A percentile compares a stretch with the other conserved stretches of the same genome.
Evolutionary conservation across 2,797 vertebrate genomes (phyloP).

Genomic region (Sphaeramia orbicularis): DNA sequence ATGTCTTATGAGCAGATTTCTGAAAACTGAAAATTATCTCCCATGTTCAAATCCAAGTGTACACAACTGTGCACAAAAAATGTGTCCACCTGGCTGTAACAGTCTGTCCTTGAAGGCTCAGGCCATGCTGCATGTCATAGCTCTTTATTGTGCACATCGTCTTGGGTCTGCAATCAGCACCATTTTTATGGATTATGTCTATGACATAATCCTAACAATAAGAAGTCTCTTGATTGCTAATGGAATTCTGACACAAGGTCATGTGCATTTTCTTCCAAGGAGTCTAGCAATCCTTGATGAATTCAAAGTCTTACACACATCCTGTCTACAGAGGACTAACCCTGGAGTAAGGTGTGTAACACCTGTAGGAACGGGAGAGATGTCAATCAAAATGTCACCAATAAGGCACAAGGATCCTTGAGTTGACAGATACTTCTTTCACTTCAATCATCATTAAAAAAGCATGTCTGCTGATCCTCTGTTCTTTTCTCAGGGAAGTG

Average conservation of each 20-base stretch:
- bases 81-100: slow-evolving; percentile 12
- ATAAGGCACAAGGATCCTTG: slow-evolving; percentile 14
- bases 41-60: slow-evolving; percentile 36
- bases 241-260: slow-evolving; percentile 11
- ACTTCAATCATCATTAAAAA: slow-evolving; percentile 21
- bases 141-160: slow-evolving; percentile 31
- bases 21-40: slow-evolving; percentile 19
- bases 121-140: slow-evolving; percentile 6
- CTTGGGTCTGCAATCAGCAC: slow-evolving; percentile 13
- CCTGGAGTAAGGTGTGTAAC: neutral
- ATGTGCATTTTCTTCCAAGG: slow-evolving; percentile 20
- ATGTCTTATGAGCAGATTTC: slow-evolving; percentile 26
- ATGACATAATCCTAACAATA: neutral
- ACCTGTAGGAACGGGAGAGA: slow-evolving; percentile 9
- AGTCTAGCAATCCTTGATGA: slow-evolving; percentile 23
- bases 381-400: neutral
- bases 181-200: slow-evolving; percentile 10
- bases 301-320: slow-evolving; percentile 17
- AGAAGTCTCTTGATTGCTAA: slow-evolving; percentile 22
- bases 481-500: slow-evolving; percentile 15
- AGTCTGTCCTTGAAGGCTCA: slow-evolving; percentile 34
- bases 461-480: slow-evolving; percentile 24
- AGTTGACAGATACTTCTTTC: slow-evolving; percentile 17
- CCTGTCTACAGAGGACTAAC: neutral
- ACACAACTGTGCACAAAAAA: slow-evolving; percentile 28